Evolutionary conservation across 2,797 vertebrate species (phyloP).

Genomic region (Gadopsis marmoratus): DNA sequence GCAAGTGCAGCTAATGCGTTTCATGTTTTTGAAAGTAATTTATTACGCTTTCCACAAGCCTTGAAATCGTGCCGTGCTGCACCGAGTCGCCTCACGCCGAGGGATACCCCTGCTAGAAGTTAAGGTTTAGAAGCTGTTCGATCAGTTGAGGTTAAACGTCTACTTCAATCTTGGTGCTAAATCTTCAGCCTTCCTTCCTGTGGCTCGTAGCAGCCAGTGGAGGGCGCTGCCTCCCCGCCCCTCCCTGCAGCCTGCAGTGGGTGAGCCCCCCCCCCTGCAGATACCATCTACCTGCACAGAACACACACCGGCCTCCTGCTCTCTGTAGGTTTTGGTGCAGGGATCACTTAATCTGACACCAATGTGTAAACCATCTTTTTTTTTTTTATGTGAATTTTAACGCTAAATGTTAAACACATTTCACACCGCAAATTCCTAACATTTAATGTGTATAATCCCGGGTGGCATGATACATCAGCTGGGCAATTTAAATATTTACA

Average conservation of each 20-base stretch:
- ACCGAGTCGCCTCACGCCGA: background rate
- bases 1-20: background rate
- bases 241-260: background rate
- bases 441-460: background rate
- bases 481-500: no score
- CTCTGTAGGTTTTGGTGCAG: background rate
- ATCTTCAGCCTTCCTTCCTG: background rate
- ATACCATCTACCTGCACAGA: constrained; percentile 34
- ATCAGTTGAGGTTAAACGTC: background rate
- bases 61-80: background rate
- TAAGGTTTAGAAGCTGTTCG: background rate
- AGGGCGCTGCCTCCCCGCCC: constrained; percentile 14
- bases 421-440: background rate
- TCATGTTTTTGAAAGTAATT: background rate
- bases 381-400: background rate
- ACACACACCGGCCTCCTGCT: background rate
- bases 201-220: constrained; percentile 28
- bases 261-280: constrained; percentile 44
- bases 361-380: background rate
- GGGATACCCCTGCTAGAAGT: background rate
- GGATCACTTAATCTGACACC: background rate
- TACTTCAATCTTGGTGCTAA: background rate
- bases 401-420: background rate
- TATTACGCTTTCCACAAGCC: background rate
- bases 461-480: no score